These are phyloP conservation scores for Hormiphora californensis DNA, from an alignment of 37 sponge, comb jelly and placozoan species.

Conservation along the genomic window DNA sequence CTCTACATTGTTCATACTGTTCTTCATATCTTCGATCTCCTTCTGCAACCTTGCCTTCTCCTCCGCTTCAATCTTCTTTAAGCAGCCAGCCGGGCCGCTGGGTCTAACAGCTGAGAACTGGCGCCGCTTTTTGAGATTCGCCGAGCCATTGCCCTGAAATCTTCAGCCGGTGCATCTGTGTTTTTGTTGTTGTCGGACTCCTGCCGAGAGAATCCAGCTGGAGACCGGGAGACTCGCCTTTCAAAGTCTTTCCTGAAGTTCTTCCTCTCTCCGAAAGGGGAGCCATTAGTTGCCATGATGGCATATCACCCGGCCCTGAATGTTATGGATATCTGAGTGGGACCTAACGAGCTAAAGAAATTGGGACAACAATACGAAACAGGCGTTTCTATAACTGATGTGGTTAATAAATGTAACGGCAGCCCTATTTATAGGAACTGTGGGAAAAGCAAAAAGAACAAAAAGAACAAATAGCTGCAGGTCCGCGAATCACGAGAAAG, in stretches of 20 bases:
- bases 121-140: not conserved
- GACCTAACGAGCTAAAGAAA: too few relatives aligned
- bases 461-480: too few relatives aligned
- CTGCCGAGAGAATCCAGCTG: not conserved
- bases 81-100: slow-evolving; percentile 45
- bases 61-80: slow-evolving; percentile 15
- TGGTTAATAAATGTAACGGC: too few relatives aligned
- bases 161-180: not conserved
- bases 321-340: not conserved
- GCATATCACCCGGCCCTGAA: not conserved
- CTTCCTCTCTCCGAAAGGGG: slow-evolving; percentile 30
- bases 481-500: too few relatives aligned
- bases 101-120: not conserved
- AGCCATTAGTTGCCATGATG: slow-evolving; percentile 1
- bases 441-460: too few relatives aligned
- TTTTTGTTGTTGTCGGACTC: not conserved
- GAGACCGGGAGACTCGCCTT: not conserved
- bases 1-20: slow-evolving; percentile 22
- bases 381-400: too few relatives aligned
- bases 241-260: slow-evolving; percentile 1
- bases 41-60: slow-evolving; percentile 27
- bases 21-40: slow-evolving; percentile 31
- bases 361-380: too few relatives aligned
- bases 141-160: slow-evolving; percentile 43
- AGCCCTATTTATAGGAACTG: too few relatives aligned